Conservation (phyloP, 2,113 vertebrate genomes). For the Cygnus buccinator region DNA sequence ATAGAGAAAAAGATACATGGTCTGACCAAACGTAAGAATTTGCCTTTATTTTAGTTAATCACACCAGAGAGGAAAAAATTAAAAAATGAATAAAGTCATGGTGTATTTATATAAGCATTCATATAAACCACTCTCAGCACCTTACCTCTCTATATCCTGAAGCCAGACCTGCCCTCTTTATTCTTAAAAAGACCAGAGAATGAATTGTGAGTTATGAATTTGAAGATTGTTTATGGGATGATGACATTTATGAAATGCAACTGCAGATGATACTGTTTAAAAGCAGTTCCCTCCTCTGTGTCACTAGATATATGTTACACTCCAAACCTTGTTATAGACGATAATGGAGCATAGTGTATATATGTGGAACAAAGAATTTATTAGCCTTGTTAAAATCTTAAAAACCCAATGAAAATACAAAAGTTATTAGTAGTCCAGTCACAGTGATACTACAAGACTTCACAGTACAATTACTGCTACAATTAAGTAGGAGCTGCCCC, state of each 20-base stretch:
- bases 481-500: neutral
- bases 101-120: neutral
- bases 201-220: neutral
- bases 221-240: neutral
- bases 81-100: accelerated
- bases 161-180: neutral
- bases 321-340: neutral
- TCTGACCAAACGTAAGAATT: neutral
- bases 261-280: neutral
- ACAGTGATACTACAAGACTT: neutral
- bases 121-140: neutral
- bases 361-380: neutral
- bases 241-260: neutral
- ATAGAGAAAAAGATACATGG: neutral
- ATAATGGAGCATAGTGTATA: neutral
- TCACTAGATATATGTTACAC: neutral
- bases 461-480: neutral
- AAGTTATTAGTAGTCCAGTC: neutral
- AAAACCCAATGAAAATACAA: neutral
- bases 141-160: neutral
- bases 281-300: neutral
- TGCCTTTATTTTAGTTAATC: neutral
- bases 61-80: accelerated
- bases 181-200: neutral
- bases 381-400: neutral